Conservation (phyloP, 2,797 vertebrate species). For the Falco cherrug region DNA sequence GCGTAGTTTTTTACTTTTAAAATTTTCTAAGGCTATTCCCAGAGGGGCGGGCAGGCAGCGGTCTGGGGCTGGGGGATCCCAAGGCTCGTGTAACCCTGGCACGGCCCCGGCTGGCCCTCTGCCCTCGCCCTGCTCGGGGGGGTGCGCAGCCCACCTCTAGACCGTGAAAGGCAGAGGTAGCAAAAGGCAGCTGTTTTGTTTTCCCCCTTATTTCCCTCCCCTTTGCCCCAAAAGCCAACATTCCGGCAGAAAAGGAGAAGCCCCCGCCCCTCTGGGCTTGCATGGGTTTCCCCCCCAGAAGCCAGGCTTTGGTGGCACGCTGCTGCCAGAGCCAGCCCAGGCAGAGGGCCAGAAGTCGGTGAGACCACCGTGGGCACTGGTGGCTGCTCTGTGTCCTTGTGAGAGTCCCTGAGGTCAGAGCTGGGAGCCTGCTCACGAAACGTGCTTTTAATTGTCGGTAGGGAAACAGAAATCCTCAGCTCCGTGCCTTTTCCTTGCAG, state of each 20-base stretch:
- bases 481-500: rapidly evolving
- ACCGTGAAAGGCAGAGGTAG: rapidly evolving
- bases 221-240: rapidly evolving
- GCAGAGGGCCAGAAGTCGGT: rapidly evolving
- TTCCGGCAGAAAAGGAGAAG: neutral
- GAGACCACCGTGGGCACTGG: neutral
- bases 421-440: rapidly evolving
- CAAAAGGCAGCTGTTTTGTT: rapidly evolving
- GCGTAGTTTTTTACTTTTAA: neutral
- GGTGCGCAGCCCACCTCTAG: too few species aligned
- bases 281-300: neutral
- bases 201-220: rapidly evolving
- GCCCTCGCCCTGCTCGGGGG: neutral
- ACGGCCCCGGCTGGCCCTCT: neutral
- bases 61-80: neutral
- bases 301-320: neutral
- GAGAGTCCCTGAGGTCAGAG: neutral
- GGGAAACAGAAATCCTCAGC: neutral
- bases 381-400: neutral
- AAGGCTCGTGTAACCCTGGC: neutral
- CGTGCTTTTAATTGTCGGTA: neutral
- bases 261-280: rapidly evolving
- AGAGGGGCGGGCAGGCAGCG: neutral
- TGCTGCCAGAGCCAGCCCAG: neutral
- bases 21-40: neutral